These are phyloP conservation scores for Gastrophryne carolinensis DNA, from an alignment of 2,797 vertebrate species.

Conservation along the genomic window DNA sequence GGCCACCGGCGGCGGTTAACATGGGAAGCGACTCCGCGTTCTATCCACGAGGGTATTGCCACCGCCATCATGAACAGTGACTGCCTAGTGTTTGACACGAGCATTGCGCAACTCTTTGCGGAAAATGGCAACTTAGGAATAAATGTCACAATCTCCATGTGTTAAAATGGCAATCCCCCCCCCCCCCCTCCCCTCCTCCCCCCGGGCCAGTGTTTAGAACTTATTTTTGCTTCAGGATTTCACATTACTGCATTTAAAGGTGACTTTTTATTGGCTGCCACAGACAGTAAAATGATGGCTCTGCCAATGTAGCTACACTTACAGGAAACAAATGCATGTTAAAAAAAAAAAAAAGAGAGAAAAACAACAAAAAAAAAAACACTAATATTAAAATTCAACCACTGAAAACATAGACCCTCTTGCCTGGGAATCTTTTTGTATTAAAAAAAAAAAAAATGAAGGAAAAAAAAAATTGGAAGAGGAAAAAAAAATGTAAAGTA, in stretches of 20 bases:
- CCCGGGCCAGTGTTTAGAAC: slow-evolving; percentile 74
- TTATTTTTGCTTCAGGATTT: slow-evolving; percentile 39
- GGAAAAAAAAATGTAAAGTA: slow-evolving; percentile 80
- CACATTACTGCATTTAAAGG: slow-evolving; percentile 68
- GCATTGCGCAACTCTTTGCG: slow-evolving; percentile 92
- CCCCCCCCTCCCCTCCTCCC: slow-evolving; percentile 61
- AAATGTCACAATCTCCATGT: slow-evolving; percentile 95
- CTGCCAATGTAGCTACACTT: slow-evolving; percentile 64
- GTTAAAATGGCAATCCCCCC: slow-evolving; percentile 71
- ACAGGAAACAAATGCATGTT: slow-evolving; percentile 76
- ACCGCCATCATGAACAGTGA: slow-evolving; percentile 95
- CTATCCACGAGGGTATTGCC: slow-evolving; percentile 91
- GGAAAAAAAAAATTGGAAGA: slow-evolving; percentile 56
- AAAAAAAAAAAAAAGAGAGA: slow-evolving; percentile 45
- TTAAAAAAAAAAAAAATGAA: slow-evolving; percentile 73
- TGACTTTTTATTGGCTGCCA: slow-evolving; percentile 63
- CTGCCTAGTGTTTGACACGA: slow-evolving; percentile 93
- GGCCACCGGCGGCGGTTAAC: slow-evolving; percentile 89
- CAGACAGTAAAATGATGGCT: slow-evolving; percentile 61
- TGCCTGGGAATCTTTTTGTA: slow-evolving; percentile 82
- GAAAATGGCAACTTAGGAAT: slow-evolving; percentile 94
- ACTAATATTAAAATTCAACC: slow-evolving; percentile 85
- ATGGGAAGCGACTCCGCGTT: slow-evolving; percentile 92
- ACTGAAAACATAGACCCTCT: slow-evolving; percentile 76
- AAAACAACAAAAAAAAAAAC: slow-evolving; percentile 64